Conservation (phyloP, 2,113 vertebrate genomes). For the Rhynchomys soricoides region DNA sequence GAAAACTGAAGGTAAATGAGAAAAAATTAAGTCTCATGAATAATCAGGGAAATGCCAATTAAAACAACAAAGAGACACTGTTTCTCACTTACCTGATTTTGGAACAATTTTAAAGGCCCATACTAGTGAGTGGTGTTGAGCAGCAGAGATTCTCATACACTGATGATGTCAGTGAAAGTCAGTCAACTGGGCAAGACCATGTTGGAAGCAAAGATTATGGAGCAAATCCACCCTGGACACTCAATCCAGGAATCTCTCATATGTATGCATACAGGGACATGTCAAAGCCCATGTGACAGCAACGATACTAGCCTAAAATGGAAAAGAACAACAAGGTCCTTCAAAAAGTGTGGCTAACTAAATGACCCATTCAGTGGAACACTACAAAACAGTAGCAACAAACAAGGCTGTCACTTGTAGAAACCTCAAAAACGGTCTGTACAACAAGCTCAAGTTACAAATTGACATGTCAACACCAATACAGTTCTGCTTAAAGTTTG, state of each 20-base stretch:
- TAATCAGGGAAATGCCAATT: constrained; percentile 2
- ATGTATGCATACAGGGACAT: background rate
- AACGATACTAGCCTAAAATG: background rate
- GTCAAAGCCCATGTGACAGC: background rate
- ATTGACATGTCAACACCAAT: background rate
- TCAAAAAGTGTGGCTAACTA: background rate
- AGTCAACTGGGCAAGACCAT: background rate
- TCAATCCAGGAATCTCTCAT: background rate
- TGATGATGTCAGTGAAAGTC: background rate
- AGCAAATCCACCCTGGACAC: background rate
- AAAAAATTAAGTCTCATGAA: background rate
- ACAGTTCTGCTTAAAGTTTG: constrained; percentile 2
- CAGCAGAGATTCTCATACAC: background rate
- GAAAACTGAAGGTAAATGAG: background rate
- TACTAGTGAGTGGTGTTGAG: background rate
- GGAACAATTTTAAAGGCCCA: background rate
- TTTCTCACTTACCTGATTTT: constrained; percentile 36
- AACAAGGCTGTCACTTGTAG: background rate
- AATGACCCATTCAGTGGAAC: background rate
- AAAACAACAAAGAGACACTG: background rate
- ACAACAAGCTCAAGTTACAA: background rate
- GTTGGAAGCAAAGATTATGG: background rate
- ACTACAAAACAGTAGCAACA: constrained; percentile 11
- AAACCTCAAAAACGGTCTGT: constrained; percentile 38
- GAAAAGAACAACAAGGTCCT: background rate